These are phyloP conservation scores for Lanius ludovicianus DNA, from an alignment of 2,113 vertebrate genomes.

Conservation along the genomic window DNA sequence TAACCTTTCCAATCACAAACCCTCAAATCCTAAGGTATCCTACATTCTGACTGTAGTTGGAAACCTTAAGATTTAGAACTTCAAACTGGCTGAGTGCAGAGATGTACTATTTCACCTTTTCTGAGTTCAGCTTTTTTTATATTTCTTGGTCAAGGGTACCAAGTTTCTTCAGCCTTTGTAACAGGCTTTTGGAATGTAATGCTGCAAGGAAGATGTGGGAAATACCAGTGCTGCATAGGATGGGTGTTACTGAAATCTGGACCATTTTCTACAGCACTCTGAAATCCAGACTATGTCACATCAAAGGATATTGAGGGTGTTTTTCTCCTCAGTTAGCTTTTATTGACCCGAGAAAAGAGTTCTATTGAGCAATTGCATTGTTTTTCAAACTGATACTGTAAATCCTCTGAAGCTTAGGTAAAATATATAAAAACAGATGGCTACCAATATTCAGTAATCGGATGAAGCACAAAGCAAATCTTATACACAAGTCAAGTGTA, in stretches of 20 bases:
- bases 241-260: neutral
- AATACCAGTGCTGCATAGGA: neutral
- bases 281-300: neutral
- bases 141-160: neutral
- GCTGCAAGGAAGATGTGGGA: neutral
- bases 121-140: neutral
- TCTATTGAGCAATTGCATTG: neutral
- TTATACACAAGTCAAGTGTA: neutral
- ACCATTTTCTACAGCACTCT: neutral
- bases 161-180: neutral
- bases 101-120: neutral
- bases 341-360: neutral
- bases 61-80: neutral
- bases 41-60: neutral
- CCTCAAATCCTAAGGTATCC: neutral
- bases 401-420: neutral
- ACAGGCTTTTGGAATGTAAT: neutral
- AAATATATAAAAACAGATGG: neutral
- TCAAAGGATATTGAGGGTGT: neutral
- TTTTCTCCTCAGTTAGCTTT: neutral
- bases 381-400: neutral
- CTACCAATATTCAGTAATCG: neutral
- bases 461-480: neutral
- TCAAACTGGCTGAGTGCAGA: neutral
- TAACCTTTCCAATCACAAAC: neutral